These are phyloP conservation scores for Naja naja DNA, from an alignment of 2,113 vertebrate genomes.

Conservation along the genomic window DNA sequence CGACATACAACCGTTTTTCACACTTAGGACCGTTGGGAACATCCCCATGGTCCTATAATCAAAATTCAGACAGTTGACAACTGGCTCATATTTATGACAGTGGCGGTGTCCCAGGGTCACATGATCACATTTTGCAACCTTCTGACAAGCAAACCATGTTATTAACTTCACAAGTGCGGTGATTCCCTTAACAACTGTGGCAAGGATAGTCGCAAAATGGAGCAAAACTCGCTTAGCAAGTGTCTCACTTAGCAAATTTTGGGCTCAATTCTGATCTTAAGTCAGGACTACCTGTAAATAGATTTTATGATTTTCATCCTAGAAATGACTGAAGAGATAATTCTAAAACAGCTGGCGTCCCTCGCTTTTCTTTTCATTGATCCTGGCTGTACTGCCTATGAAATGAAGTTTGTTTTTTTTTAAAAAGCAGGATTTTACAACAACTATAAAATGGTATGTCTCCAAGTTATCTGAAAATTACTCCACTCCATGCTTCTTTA, in stretches of 20 bases:
- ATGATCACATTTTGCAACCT: neutral
- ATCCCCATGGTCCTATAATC: neutral
- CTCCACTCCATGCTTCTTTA: too few relatives aligned
- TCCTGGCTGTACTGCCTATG: neutral
- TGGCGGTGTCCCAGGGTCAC: neutral
- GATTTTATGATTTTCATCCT: neutral
- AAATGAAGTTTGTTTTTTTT: neutral
- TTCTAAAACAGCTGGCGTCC: neutral
- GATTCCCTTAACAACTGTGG: neutral
- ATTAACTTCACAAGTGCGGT: too few relatives aligned
- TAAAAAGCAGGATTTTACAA: neutral
- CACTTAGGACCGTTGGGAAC: neutral
- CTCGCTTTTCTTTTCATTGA: neutral
- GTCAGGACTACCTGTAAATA: neutral
- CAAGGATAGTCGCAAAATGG: neutral
- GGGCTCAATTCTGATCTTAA: neutral
- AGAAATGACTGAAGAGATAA: neutral
- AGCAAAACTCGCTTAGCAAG: neutral
- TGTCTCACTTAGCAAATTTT: neutral
- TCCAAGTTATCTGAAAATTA: neutral
- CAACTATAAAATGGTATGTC: neutral
- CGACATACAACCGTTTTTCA: neutral
- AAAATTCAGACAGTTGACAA: neutral
- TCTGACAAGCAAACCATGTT: neutral
- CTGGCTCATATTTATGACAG: neutral